Conservation (phyloP, 23 tunicate species). For the Botrylloides violaceus region DNA sequence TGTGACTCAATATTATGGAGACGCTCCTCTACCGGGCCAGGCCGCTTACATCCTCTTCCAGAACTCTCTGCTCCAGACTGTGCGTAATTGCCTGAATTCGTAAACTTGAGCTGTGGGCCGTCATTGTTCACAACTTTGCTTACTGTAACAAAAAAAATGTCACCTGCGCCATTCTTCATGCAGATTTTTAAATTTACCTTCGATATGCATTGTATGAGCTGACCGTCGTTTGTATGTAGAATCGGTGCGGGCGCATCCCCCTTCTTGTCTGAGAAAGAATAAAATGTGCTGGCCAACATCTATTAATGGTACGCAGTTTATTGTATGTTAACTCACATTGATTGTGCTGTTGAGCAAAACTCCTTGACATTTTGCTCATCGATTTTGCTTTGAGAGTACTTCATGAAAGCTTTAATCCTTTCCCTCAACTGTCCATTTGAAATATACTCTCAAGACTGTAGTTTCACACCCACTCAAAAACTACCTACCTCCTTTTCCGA, state of each 20-base stretch:
- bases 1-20: conserved; percentile 49
- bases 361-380: conserved; percentile 84
- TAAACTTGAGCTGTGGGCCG: conserved; percentile 64
- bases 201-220: conserved; percentile 38
- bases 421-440: conserved; percentile 70
- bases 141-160: conserved; percentile 28
- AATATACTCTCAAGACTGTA: too few species aligned
- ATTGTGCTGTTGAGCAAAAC: conserved; percentile 21
- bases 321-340: neutral
- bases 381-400: conserved; percentile 56
- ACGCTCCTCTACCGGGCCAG: conserved; percentile 43
- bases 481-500: neutral
- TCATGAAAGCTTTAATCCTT: conserved; percentile 56
- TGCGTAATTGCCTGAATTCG: conserved; percentile 55
- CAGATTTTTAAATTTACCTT: too few species aligned
- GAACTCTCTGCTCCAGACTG: neutral
- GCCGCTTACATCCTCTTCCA: neutral
- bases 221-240: conserved; percentile 49
- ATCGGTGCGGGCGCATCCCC: conserved; percentile 74
- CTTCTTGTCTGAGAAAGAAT: neutral
- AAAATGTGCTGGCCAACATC: neutral
- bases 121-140: conserved; percentile 43
- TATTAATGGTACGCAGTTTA: neutral
- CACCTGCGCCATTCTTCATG: too few species aligned
- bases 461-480: too few species aligned